Evolutionary conservation across 37 sponge, comb jelly and placozoan genomes (phyloP), one percentile per base, ranked within the genome.

Genomic region (Chondrilla cf. caribensis): DNA sequence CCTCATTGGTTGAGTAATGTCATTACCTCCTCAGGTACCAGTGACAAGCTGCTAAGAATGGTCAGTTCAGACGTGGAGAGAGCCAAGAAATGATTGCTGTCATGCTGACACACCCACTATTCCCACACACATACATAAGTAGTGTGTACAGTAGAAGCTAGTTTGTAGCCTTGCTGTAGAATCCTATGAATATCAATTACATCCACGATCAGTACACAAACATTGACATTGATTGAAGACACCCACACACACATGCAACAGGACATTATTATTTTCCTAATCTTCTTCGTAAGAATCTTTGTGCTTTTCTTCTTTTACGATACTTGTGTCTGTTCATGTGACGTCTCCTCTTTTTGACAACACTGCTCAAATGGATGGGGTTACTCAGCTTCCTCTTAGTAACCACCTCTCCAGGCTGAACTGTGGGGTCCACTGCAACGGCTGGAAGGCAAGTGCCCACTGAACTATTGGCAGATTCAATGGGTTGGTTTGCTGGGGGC

Each of bases 21-120:
- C 57, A n/a, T 15, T 2, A 15, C 43, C 2, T 60, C 8, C 35
- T 68, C 75, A 38, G 70, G 64, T 33, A 80, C 85, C 15, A 79
- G 92, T 60, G 89, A 84, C 17, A 89, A 90, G 73, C 76, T 91
- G 2, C 47, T 96, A 78, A 86, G 78, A 2, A 86, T 93, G 80
- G 97, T 94, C 0, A 84, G 87, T 3, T 84, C 95, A 2, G 87
- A 91, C 57, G 92, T 96, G 24, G 83, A 93, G 79, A 78, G 54
- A 19, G 92, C 89, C 31, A 79, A 85, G 66, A 84, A 83, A 81
- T 91, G 40, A 70, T 2, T 22, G 1, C 24, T 28, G 71, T 44
- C 33, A n/a, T n/a, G n/a, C n/a, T n/a, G n/a, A n/a, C n/a, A 24
- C 28, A 24, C 26, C 26, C 22, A 26, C 9, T n/a, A 19, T 55